A percentile compares a stretch with the other conserved stretches of the same genome.
These are phyloP conservation scores for Teleogryllus occipitalis DNA, from an alignment of 1,140 invertebrate genomes.

Conservation along the genomic window DNA sequence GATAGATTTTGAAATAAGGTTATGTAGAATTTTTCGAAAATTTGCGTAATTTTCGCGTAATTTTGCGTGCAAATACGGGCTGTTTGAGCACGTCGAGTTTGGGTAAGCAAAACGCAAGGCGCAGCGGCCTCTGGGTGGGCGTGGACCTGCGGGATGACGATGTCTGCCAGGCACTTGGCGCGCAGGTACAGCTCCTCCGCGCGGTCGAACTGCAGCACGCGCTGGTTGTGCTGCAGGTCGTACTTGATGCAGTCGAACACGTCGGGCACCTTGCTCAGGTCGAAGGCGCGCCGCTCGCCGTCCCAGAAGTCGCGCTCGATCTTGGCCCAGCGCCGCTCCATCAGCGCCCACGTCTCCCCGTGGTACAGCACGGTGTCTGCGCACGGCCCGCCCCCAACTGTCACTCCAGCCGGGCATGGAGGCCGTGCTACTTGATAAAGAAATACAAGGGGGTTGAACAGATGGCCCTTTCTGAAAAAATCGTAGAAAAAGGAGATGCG, in stretches of 20 bases:
- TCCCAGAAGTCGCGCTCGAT: conserved; percentile 57
- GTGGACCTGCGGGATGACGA: conserved; percentile 55
- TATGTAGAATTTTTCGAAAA: no score
- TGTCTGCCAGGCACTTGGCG: conserved; percentile 54
- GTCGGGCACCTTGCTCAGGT: conserved; percentile 65
- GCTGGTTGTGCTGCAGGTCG: conserved; percentile 58
- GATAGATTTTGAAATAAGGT: no score
- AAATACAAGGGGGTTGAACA: no score
- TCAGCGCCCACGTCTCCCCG: conserved; percentile 62
- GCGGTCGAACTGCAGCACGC: conserved; percentile 48
- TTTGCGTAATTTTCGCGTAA: no score
- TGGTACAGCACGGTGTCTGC: conserved; percentile 48
- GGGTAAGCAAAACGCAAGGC: no score
- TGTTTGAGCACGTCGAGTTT: no score
- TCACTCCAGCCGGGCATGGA: no score
- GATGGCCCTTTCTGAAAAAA: no score
- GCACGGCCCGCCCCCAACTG: conserved; percentile 26
- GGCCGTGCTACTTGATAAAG: no score
- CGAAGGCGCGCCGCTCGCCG: conserved; percentile 46
- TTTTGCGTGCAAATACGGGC: no score
- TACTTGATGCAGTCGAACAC: conserved; percentile 71
- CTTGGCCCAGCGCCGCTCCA: conserved; percentile 58
- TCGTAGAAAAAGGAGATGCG: no score
- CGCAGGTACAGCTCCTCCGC: conserved; percentile 52
- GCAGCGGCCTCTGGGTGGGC: no score